Evolutionary conservation across 2,797 vertebrate species (phyloP).

Genomic region (Crenichthys baileyi): DNA sequence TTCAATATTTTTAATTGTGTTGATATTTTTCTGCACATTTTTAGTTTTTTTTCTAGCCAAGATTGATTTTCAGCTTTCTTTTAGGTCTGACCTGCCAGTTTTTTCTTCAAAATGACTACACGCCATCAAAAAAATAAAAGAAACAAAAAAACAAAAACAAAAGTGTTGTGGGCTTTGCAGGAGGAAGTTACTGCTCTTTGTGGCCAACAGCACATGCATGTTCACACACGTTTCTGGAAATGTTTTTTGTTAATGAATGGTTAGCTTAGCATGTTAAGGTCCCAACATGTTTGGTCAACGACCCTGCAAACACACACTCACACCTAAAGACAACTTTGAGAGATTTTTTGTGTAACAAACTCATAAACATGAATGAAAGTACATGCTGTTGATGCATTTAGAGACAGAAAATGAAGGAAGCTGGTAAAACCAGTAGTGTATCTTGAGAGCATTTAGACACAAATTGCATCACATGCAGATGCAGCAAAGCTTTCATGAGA

Average conservation of each 20-base stretch:
- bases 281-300: slow-evolving; percentile 44
- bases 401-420: background rate
- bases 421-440: background rate
- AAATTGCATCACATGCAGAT: background rate
- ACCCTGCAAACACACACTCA: background rate
- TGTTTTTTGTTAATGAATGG: slow-evolving; percentile 66
- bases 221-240: slow-evolving; percentile 10
- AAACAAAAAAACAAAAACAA: background rate
- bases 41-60: background rate
- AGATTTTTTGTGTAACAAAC: background rate
- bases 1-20: background rate
- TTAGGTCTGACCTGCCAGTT: background rate
- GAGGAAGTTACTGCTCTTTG: slow-evolving; percentile 18
- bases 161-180: background rate
- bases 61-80: background rate
- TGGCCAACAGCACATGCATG: slow-evolving; percentile 4
- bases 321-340: background rate
- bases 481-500: background rate
- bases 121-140: background rate
- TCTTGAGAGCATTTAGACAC: background rate
- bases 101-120: background rate
- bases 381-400: background rate
- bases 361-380: background rate
- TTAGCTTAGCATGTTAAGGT: slow-evolving; percentile 50
- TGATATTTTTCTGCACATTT: background rate